phyloP scores from a whole-genome alignment of 2,113 vertebrate genomes.

The Dasyprocta punctata region DNA sequence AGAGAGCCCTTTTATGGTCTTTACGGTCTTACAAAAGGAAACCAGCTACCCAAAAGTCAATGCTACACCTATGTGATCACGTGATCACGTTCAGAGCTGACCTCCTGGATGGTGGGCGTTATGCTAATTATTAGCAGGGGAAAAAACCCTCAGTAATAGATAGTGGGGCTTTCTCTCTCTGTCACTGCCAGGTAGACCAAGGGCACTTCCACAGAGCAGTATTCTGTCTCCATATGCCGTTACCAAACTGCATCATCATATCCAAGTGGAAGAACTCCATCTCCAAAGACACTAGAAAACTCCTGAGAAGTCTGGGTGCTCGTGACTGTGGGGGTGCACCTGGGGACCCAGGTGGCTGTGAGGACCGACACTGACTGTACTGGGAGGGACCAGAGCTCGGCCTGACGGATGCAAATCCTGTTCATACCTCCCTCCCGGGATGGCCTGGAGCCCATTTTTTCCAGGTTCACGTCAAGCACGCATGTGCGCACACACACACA shows the following conservation, averaged over 20 bases:
- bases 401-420: too few relatives aligned
- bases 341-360: too few relatives aligned
- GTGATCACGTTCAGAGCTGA: slow-evolving; percentile 41
- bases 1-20: slow-evolving; percentile 47
- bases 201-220: neutral
- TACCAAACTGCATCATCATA: neutral
- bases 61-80: too few relatives aligned
- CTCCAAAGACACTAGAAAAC: neutral
- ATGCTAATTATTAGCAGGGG: neutral
- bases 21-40: slow-evolving; percentile 57
- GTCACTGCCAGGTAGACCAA: neutral
- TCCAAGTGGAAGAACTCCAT: neutral
- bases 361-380: too few relatives aligned
- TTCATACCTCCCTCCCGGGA: too few relatives aligned
- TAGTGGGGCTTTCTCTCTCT: neutral
- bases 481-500: neutral
- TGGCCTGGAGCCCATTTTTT: neutral
- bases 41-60: neutral
- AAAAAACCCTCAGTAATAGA: neutral
- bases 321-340: too few relatives aligned
- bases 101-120: neutral
- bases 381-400: too few relatives aligned
- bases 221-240: neutral
- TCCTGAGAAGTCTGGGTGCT: too few relatives aligned
- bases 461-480: neutral